Percentiles rank a stretch among this genome's conserved stretches.
phyloP scores from a whole-genome alignment of 2,888 invertebrate species.

The Acleris cristana region DNA sequence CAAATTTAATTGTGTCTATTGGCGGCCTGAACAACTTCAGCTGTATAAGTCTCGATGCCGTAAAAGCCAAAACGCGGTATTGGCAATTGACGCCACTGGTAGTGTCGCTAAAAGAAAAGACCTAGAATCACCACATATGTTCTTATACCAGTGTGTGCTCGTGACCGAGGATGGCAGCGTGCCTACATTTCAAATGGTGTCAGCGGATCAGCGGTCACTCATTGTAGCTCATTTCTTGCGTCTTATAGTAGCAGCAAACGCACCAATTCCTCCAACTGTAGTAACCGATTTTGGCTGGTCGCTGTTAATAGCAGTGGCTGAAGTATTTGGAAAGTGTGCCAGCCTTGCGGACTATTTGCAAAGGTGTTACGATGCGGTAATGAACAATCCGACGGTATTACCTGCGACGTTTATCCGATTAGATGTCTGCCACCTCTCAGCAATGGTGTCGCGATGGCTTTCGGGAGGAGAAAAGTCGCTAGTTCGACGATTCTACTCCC shows the following conservation, averaged over 20 bases:
- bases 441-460: too few relatives aligned
- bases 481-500: constrained; percentile 10
- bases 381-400: background rate
- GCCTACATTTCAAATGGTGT: constrained; percentile 21
- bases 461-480: background rate
- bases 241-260: too few relatives aligned
- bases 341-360: constrained; percentile 16
- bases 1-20: constrained; percentile 15
- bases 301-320: constrained; percentile 15
- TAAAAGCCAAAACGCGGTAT: constrained; percentile 4
- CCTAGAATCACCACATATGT: constrained; percentile 15
- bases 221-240: too few relatives aligned
- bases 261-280: too few relatives aligned
- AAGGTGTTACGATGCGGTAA: background rate
- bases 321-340: constrained; percentile 16
- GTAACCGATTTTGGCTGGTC: constrained; percentile 25
- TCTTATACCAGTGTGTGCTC: constrained; percentile 31
- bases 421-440: constrained; percentile 24
- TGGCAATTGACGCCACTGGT: constrained; percentile 10
- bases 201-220: constrained; percentile 16
- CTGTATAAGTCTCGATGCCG: constrained; percentile 7
- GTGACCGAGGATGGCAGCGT: constrained; percentile 28
- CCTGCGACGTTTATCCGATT: constrained; percentile 20
- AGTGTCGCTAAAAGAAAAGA: constrained; percentile 9
- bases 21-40: constrained; percentile 15